phyloP scores from a whole-genome alignment of 1,140 invertebrate genomes.

The Chymomyza costata region DNA sequence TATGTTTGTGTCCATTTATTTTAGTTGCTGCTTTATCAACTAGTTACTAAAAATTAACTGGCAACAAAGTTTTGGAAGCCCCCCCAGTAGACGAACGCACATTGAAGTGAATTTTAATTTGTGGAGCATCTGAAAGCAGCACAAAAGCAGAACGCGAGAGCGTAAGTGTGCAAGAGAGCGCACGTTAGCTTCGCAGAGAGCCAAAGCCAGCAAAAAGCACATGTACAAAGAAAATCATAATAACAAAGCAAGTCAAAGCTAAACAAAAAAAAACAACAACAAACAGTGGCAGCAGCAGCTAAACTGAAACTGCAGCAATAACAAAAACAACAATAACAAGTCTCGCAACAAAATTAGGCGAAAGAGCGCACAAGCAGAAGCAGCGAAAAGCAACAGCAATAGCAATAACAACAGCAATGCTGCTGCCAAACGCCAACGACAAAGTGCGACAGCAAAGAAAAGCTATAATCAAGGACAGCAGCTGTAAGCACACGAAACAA shows the following conservation, averaged over 20 bases:
- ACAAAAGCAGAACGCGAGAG: constrained; percentile 22
- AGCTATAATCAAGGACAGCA: constrained; percentile 64
- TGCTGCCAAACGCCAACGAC: constrained; percentile 24
- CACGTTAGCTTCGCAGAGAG: constrained; percentile 9
- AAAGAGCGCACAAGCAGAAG: constrained; percentile 19
- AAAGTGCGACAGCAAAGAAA: constrained; percentile 50
- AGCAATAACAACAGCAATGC: constrained; percentile 15
- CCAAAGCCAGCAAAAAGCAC: constrained; percentile 24
- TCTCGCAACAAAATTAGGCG: constrained; percentile 21
- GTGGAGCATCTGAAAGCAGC: constrained; percentile 44
- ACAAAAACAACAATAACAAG: constrained; percentile 14
- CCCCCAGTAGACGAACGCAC: neutral
- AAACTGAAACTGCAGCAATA: constrained; percentile 6
- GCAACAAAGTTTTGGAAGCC: constrained; percentile 55
- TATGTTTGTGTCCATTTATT: constrained; percentile 34
- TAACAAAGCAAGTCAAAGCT: constrained; percentile 54
- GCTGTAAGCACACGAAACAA: constrained; percentile 35
- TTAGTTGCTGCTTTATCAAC: constrained; percentile 70
- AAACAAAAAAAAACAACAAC: constrained; percentile 25
- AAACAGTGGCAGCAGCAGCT: constrained; percentile 13
- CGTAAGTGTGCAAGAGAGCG: constrained; percentile 8
- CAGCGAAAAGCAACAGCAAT: constrained; percentile 16
- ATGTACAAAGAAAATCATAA: constrained; percentile 56
- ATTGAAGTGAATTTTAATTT: neutral
- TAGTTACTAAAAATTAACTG: constrained; percentile 72